Percentiles rank a stretch among this genome's conserved stretches.
phyloP scores from a whole-genome alignment of 2,888 invertebrate genomes.

The Nomada flava region DNA sequence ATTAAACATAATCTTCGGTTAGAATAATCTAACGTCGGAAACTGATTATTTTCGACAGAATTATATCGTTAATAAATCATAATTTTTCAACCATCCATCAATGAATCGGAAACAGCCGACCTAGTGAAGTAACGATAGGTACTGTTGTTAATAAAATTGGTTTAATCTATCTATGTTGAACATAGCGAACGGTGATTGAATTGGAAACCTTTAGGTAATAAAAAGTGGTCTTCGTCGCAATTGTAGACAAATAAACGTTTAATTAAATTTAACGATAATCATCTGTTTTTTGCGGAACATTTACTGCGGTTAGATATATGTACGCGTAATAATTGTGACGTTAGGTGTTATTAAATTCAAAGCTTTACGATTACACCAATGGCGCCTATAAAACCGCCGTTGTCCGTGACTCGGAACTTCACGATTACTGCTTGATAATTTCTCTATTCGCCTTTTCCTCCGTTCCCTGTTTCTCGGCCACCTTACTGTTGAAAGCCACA shows the following conservation, averaged over 20 bases:
- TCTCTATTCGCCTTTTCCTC: neutral
- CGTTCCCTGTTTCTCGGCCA: no score
- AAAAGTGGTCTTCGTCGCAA: neutral
- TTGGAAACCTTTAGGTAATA: neutral
- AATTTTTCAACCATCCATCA: no score
- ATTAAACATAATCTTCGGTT: no score
- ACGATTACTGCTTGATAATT: constrained; percentile 1
- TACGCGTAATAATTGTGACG: constrained; percentile 8
- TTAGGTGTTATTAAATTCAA: constrained; percentile 18
- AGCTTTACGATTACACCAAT: constrained; percentile 19
- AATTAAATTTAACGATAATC: constrained; percentile 19
- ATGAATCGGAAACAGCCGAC: no score
- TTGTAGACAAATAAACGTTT: constrained; percentile 2
- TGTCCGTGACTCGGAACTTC: constrained; percentile 10
- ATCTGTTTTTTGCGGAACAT: neutral
- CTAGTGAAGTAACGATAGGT: no score
- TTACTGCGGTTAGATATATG: neutral
- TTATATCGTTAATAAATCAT: no score
- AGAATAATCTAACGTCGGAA: no score
- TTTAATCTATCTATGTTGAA: no score
- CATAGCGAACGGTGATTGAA: neutral
- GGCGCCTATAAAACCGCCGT: constrained; percentile 19
- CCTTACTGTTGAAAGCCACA: no score
- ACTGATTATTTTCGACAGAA: no score
- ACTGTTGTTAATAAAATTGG: no score